Percentiles rank a stretch among this genome's conserved stretches.
These are phyloP conservation scores for Drosophila fulvimacula DNA, from an alignment of 2,888 invertebrate genomes.

Conservation along the genomic window DNA sequence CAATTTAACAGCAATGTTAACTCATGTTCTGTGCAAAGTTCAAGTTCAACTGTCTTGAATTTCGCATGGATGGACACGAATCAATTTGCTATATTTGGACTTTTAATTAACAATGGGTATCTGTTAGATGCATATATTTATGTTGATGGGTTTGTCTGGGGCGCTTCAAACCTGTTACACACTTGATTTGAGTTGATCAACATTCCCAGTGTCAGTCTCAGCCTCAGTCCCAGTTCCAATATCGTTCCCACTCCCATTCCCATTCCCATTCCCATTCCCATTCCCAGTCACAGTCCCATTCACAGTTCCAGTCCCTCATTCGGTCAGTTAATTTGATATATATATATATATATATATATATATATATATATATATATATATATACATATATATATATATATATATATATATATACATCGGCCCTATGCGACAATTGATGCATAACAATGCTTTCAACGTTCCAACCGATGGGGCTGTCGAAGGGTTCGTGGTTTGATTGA, in stretches of 20 bases:
- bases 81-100: not conserved
- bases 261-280: too few species aligned
- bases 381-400: not conserved
- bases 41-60: not conserved
- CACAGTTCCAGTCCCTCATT: slow-evolving; percentile 14
- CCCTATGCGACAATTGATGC: slow-evolving; percentile 54
- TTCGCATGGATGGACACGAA: not conserved
- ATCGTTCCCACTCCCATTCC: not conserved
- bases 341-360: not conserved
- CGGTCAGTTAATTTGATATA: slow-evolving; percentile 21
- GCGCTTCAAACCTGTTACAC: slow-evolving; percentile 46
- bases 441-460: slow-evolving; percentile 32
- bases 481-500: slow-evolving; percentile 51
- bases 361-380: not conserved
- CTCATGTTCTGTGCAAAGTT: not conserved
- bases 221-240: not conserved
- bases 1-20: not conserved
- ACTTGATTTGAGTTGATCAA: slow-evolving; percentile 18
- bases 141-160: slow-evolving; percentile 5
- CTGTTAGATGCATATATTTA: not conserved
- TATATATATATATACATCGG: slow-evolving; percentile 1
- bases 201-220: not conserved
- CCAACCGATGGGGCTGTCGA: slow-evolving; percentile 44
- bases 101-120: slow-evolving; percentile 12
- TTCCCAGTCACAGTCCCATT: slow-evolving; percentile 1